Evolutionary conservation across 2,888 invertebrate genomes (phyloP).

Genomic region (Polymixis lichenea): DNA sequence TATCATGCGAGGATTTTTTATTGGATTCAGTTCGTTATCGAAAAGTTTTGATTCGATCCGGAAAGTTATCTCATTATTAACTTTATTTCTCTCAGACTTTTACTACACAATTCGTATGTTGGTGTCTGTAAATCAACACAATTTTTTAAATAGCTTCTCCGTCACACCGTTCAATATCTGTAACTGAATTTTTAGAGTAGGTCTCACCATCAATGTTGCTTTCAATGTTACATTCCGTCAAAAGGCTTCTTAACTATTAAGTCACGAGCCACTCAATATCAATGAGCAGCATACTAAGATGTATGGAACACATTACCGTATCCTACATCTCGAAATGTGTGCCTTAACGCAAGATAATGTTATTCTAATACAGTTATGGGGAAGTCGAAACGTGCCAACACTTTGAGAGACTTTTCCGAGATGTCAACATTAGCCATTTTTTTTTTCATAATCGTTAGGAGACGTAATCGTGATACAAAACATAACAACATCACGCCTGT

Average conservation of each 20-base stretch:
- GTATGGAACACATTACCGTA: constrained; percentile 13
- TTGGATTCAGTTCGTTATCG: constrained; percentile 11
- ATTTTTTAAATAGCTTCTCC: not conserved
- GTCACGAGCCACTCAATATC: not conserved
- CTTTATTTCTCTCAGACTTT: constrained; percentile 19
- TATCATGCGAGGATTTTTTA: constrained; percentile 6
- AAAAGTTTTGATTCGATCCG: constrained; percentile 21
- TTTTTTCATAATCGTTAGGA: not conserved
- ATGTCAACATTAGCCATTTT: not conserved
- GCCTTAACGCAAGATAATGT: constrained; percentile 15
- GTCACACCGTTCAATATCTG: not conserved
- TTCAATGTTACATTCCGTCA: not conserved
- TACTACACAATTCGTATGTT: not conserved
- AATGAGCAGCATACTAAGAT: constrained; percentile 7
- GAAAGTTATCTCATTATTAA: constrained; percentile 36
- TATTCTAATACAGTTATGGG: constrained; percentile 18
- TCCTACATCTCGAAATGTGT: constrained; percentile 2
- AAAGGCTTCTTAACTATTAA: not conserved
- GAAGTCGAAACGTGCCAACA: constrained; percentile 16
- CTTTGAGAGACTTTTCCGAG: constrained; percentile 14
- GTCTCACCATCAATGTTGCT: not conserved
- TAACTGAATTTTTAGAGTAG: not conserved
- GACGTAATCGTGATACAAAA: not conserved
- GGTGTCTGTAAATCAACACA: not conserved
- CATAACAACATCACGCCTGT: not conserved